Evolutionary conservation across 2,888 invertebrate species (phyloP).

Genomic region (Cephus rjabovi): DNA sequence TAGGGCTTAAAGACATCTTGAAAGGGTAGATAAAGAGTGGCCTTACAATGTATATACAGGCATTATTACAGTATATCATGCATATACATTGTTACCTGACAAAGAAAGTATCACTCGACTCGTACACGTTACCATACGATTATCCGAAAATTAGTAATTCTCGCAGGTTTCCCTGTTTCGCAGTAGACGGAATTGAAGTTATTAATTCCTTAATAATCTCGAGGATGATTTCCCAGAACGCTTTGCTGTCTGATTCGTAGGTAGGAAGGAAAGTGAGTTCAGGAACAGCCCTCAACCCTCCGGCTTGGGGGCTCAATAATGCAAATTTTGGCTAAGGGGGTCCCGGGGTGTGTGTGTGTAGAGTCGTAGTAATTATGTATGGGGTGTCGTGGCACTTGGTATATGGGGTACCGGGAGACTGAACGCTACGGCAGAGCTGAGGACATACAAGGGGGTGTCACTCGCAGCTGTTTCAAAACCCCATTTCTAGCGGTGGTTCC

Average conservation of each 20-base stretch:
- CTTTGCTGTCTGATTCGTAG: background rate
- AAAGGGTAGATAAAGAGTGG: too few relatives aligned
- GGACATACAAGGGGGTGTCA: constrained; percentile 48
- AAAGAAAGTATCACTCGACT: too few relatives aligned
- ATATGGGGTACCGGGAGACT: constrained; percentile 12
- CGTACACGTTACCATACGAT: background rate
- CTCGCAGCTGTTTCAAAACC: constrained; percentile 56
- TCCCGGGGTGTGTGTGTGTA: constrained; percentile 18
- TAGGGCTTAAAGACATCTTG: too few relatives aligned
- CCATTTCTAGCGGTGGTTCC: constrained; percentile 17
- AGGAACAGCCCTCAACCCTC: constrained; percentile 11
- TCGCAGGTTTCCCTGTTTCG: constrained; percentile 20
- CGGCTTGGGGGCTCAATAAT: constrained; percentile 37
- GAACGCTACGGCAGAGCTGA: constrained; percentile 27
- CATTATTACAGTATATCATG: too few relatives aligned
- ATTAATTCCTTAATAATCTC: constrained; percentile 49
- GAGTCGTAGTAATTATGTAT: constrained; percentile 48
- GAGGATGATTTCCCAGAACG: constrained; percentile 25
- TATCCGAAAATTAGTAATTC: constrained; percentile 21
- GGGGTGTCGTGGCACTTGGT: constrained; percentile 27
- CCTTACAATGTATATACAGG: too few relatives aligned
- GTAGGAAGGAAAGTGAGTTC: constrained; percentile 1
- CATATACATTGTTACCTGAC: too few relatives aligned
- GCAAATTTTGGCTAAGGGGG: constrained; percentile 40
- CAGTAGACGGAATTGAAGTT: constrained; percentile 25